A percentile compares a stretch with the other conserved stretches of the same genome.
Evolutionary conservation across 2,113 vertebrate species (phyloP).

Genomic region (Peromyscus polionotus): DNA sequence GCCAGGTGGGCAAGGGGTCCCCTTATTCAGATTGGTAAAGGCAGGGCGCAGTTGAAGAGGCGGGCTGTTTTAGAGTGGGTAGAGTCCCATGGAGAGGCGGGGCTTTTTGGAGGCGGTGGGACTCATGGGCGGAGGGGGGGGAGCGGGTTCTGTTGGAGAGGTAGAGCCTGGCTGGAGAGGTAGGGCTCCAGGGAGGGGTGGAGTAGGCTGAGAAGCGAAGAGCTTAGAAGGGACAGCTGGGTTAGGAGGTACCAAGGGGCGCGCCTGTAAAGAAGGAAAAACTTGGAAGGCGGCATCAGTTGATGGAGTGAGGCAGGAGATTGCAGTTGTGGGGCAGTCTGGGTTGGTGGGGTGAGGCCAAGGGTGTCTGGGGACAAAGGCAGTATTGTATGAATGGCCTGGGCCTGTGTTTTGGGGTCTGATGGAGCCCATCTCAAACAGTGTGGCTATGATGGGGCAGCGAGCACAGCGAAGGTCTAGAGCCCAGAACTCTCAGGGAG

Average conservation of each 20-base stretch:
- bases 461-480: background rate
- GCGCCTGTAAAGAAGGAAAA: background rate
- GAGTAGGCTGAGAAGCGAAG: background rate
- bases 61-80: background rate
- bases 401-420: conserved; percentile 24
- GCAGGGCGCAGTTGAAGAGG: background rate
- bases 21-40: background rate
- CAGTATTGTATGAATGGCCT: background rate
- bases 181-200: background rate
- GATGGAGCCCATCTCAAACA: background rate
- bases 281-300: background rate
- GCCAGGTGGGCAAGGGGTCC: too few species aligned
- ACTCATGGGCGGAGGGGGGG: background rate
- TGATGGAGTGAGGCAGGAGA: background rate
- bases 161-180: background rate
- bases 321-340: background rate
- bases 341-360: background rate
- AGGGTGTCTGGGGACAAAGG: background rate
- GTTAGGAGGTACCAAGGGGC: background rate
- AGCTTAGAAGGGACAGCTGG: background rate
- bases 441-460: background rate
- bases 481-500: background rate
- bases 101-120: background rate
- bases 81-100: background rate
- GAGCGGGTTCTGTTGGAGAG: background rate